Evolutionary conservation across 1,140 invertebrate species (phyloP).

Genomic region (Chionoecetes opilio): DNA sequence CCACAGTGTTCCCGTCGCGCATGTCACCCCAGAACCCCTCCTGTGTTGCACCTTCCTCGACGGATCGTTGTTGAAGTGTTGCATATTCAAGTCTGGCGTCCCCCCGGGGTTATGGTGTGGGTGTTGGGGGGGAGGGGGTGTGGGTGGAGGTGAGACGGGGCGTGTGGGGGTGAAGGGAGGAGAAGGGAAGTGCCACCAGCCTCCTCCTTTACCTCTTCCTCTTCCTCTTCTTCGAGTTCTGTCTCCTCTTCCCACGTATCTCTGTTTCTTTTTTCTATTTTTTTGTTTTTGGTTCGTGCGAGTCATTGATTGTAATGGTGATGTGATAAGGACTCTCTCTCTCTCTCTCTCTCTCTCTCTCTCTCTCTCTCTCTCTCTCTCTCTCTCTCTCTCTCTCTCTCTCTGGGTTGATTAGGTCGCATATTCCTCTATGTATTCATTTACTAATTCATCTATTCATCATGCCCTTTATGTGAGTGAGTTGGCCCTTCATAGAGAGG

Average conservation of each 20-base stretch:
- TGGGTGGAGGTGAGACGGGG: no score
- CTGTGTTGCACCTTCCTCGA: background rate
- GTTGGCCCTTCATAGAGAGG: no score
- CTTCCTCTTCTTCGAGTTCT: background rate
- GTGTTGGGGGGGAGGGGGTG: no score
- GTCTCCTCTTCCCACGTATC: no score
- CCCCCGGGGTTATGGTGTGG: no score
- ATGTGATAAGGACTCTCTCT: background rate
- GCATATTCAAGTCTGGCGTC: background rate
- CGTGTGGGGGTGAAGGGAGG: no score
- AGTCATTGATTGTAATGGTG: no score
- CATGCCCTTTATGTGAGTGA: background rate
- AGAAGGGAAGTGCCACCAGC: no score
- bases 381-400: background rate
- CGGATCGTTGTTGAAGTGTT: background rate
- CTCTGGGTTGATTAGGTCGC: background rate
- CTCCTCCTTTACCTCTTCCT: background rate
- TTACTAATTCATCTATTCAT: background rate
- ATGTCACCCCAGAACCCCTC: background rate
- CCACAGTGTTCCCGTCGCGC: background rate
- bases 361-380: conserved; percentile 27
- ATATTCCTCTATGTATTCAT: background rate
- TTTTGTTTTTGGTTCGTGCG: no score
- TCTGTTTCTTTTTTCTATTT: no score
- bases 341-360: conserved; percentile 27